These are phyloP conservation scores for Rhysida immarginata DNA, from an alignment of 1,140 invertebrate genomes.

Conservation along the genomic window DNA sequence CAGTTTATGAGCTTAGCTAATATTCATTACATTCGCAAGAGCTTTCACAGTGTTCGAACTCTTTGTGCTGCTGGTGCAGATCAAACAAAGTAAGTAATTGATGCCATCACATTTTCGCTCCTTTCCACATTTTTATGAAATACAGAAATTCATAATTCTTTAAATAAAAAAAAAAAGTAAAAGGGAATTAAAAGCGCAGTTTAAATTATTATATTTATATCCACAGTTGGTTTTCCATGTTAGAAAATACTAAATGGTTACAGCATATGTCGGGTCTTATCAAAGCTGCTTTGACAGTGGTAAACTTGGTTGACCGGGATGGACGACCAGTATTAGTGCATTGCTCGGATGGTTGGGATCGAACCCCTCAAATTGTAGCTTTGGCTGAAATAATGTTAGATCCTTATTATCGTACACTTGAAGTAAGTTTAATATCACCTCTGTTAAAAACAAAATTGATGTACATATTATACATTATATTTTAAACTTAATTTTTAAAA, in stretches of 20 bases:
- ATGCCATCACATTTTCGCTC: no score
- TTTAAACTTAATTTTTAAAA: constrained; percentile 7
- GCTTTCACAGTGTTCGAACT: constrained; percentile 33
- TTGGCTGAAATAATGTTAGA: constrained; percentile 82
- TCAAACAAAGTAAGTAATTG: constrained; percentile 59
- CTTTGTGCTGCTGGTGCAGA: constrained; percentile 58
- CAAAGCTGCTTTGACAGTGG: constrained; percentile 59
- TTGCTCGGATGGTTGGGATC: constrained; percentile 94
- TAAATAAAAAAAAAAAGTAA: no score
- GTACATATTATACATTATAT: background rate
- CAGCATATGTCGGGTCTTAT: constrained; percentile 71
- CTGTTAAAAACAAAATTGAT: background rate
- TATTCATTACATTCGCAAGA: constrained; percentile 82
- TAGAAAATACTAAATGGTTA: constrained; percentile 81
- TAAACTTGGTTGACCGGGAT: constrained; percentile 60
- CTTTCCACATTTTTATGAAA: no score
- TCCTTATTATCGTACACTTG: constrained; percentile 79
- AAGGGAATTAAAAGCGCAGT: no score
- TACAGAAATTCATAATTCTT: no score
- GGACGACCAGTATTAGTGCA: constrained; percentile 84
- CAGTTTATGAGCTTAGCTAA: constrained; percentile 95
- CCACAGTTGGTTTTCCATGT: constrained; percentile 65
- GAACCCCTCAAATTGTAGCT: constrained; percentile 85
- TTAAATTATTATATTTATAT: constrained; percentile 18
- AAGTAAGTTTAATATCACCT: constrained; percentile 37